These are phyloP conservation scores for Tiliacea aurago DNA, from an alignment of 2,888 invertebrate genomes.

Conservation along the genomic window DNA sequence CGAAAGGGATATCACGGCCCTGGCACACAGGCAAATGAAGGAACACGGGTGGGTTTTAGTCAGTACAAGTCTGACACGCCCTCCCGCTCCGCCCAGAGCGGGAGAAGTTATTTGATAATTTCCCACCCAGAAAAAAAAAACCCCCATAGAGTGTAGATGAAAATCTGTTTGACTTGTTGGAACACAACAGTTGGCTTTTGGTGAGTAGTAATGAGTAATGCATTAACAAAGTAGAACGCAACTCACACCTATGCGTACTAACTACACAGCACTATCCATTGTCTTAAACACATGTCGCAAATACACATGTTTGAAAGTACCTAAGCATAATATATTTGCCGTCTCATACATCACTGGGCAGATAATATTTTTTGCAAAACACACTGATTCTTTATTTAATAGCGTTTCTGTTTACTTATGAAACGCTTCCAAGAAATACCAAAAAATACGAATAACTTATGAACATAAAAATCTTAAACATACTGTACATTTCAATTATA, in stretches of 20 bases:
- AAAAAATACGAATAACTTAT: slow-evolving; percentile 31
- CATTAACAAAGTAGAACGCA: background rate
- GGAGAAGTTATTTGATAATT: too few relatives aligned
- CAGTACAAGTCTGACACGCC: too few relatives aligned
- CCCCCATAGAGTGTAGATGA: background rate
- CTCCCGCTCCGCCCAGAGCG: too few relatives aligned
- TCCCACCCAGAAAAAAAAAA: too few relatives aligned
- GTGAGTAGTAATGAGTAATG: background rate
- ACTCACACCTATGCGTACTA: background rate
- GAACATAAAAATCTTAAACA: slow-evolving; percentile 24
- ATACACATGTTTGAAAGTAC: background rate
- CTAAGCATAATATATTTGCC: background rate
- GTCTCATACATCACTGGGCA: background rate
- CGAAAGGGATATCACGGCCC: too few relatives aligned
- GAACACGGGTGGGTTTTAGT: too few relatives aligned
- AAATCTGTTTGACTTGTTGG: background rate
- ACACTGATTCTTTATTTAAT: slow-evolving; percentile 15
- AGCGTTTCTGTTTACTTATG: background rate
- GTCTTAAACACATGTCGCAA: background rate
- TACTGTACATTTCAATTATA: slow-evolving; percentile 48
- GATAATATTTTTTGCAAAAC: slow-evolving; percentile 10
- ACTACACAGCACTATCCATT: background rate
- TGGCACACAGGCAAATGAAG: too few relatives aligned
- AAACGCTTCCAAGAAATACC: slow-evolving; percentile 11
- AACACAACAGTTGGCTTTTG: background rate